Conservation (phyloP, 2,797 vertebrate species). For the Cryptoblepharus egeriae region DNA sequence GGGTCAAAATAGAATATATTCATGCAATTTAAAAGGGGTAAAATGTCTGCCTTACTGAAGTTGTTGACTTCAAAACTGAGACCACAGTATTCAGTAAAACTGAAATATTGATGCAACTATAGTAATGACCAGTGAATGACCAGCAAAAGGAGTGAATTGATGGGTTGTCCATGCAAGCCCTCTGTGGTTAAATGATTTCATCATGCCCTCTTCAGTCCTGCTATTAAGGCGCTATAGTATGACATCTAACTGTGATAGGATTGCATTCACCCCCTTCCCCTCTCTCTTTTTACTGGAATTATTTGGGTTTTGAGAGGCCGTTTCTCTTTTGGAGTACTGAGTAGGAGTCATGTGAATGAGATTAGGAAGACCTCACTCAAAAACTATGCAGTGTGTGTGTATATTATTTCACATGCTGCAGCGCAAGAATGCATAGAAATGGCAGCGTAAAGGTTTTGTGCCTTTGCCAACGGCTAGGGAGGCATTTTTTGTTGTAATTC, state of each 20-base stretch:
- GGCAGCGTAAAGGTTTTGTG: conserved; percentile 28
- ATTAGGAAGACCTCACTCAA: conserved; percentile 2
- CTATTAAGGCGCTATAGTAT: background rate
- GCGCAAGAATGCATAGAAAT: conserved; percentile 41
- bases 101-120: background rate
- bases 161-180: too few relatives aligned
- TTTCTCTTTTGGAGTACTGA: conserved; percentile 31
- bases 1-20: background rate
- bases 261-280: background rate
- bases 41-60: background rate
- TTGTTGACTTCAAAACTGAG: background rate
- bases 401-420: conserved; percentile 40
- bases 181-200: background rate
- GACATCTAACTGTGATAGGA: background rate
- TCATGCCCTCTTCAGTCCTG: background rate
- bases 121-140: background rate
- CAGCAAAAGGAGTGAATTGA: background rate
- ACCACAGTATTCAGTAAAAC: background rate
- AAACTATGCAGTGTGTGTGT: conserved; percentile 31
- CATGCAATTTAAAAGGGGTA: background rate
- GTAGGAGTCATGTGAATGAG: conserved; percentile 16
- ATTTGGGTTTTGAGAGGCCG: background rate
- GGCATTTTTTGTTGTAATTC: conserved; percentile 38
- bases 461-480: conserved; percentile 28
- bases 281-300: background rate